Conservation (phyloP, 2,797 vertebrate species). For the Pterois miles region DNA sequence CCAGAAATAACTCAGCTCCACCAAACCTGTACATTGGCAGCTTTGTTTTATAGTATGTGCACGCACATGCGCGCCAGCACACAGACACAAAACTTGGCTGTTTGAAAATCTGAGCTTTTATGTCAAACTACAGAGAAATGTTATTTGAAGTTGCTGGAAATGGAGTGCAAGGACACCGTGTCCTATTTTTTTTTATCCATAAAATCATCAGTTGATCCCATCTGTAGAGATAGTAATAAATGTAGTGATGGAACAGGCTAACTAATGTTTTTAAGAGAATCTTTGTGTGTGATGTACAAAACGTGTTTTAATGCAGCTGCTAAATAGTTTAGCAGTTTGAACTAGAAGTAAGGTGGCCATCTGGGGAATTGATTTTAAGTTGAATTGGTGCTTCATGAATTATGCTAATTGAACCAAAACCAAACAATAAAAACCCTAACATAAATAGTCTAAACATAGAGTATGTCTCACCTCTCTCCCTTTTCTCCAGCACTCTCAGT, state of each 20-base stretch:
- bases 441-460: neutral
- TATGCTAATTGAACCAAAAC: neutral
- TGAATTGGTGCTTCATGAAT: neutral
- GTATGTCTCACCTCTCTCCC: neutral
- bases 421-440: neutral
- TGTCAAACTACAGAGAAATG: conserved; percentile 23
- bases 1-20: conserved; percentile 70
- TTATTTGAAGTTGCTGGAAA: conserved; percentile 35
- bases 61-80: neutral
- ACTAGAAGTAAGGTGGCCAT: neutral
- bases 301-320: neutral
- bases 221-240: conserved; percentile 8
- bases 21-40: conserved; percentile 53
- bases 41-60: conserved; percentile 58
- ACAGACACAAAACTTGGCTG: conserved; percentile 19
- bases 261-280: neutral
- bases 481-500: conserved; percentile 86
- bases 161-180: conserved; percentile 45
- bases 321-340: neutral
- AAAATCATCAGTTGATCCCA: conserved; percentile 37
- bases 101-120: conserved; percentile 51
- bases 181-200: conserved; percentile 52
- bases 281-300: neutral
- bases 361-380: neutral
- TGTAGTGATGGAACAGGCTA: conserved; percentile 5